Conservation (phyloP, 2,797 vertebrate species). For the Pangasius krempfi region DNA sequence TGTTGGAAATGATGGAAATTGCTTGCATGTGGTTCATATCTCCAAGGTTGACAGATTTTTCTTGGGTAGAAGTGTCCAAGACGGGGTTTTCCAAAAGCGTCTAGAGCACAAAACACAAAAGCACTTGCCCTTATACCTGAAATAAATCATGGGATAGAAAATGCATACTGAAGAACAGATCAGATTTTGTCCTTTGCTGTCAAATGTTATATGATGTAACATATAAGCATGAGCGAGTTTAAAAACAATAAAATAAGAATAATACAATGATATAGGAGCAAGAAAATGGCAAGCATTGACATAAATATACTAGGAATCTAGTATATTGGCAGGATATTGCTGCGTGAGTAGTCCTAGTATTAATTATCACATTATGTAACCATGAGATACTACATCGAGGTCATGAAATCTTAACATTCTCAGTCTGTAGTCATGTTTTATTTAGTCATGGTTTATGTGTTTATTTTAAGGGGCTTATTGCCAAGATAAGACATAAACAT, state of each 20-base stretch:
- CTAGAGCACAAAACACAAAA: neutral
- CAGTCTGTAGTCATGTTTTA: neutral
- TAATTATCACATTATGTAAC: neutral
- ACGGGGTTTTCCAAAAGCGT: neutral
- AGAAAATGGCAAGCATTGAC: neutral
- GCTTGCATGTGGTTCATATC: neutral
- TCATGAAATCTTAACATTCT: neutral
- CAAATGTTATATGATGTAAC: neutral
- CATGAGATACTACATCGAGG: neutral
- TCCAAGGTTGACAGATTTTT: neutral
- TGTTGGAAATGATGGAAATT: neutral
- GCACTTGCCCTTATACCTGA: neutral
- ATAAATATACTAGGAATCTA: neutral
- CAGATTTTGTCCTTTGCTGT: no score
- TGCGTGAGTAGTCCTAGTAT: neutral
- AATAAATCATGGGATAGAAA: neutral
- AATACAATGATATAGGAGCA: neutral
- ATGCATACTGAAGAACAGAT: neutral
- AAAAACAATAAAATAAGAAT: neutral
- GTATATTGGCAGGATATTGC: neutral
- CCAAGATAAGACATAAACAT: neutral
- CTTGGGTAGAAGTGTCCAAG: neutral
- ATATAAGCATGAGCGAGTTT: neutral
- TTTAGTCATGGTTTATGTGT: neutral
- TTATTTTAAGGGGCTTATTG: neutral